Base-by-base conservation (phyloP, 2,888 invertebrate species). In the Trichogramma dendrolimi region DNA sequence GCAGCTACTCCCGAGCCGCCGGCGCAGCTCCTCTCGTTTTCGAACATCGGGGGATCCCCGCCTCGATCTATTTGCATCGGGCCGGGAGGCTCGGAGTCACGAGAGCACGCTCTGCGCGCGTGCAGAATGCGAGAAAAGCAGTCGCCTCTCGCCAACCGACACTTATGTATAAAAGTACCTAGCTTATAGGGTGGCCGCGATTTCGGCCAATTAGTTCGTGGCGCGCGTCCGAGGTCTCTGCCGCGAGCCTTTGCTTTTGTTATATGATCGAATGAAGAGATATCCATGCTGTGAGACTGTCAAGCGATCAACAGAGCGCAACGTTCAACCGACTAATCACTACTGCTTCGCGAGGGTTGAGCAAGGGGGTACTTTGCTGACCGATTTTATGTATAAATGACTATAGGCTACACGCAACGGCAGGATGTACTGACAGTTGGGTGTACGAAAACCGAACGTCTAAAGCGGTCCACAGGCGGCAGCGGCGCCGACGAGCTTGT, bases 151-250 rank as follows among this genome's bases (percentile, higher is more conserved):
- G 27, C 4, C 42, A 41, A 10, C 40, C 52, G 38, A 38, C 48
- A 6, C 11, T 48, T 39, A n/a, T 27, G 14, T 38, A 27, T 40
- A 44, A 58, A 62, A 62, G 55, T 62, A 27, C 27, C 27, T 27
- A 27, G 27, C 3, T 27, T 27, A 1, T 27, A 27, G 27, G 27
- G 27, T 59, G 55, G 49, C 27, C 27, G 3, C 59, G 52, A 62
- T 62, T 55, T 51, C 59, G 41, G 14, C 47, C 59, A 59, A 62
- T 62, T 57, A 62, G 55, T 51, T 46, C 27, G 5, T 14, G 14
- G 42, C 47, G 14, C 40, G 10, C 51, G 14, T 5, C n/a, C 38
- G 38, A n/a, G 51, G 14, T 27, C 51, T 6, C 14, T 5, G 14
- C 5, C 51, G 0, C n/a, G 38, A 40, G 14, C 50, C 10, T 14